These are phyloP conservation scores for Sphaerophoria taeniata DNA, from an alignment of 2,888 invertebrate genomes.

Conservation along the genomic window DNA sequence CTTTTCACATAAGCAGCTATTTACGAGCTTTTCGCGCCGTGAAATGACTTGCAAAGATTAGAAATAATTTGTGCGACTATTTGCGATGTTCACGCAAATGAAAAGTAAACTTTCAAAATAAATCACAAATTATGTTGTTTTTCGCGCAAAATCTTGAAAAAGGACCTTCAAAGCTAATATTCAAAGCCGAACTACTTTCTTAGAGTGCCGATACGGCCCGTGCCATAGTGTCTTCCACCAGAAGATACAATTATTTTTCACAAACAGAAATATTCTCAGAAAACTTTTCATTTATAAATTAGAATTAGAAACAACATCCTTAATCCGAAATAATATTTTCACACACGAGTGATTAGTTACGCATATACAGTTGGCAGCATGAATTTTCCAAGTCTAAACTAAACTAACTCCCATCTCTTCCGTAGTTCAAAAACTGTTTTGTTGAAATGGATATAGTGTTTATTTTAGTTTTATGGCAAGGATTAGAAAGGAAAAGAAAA, in stretches of 20 bases:
- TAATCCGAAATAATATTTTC: conserved; percentile 74
- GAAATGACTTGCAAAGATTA: too few species aligned
- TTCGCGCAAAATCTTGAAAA: not conserved
- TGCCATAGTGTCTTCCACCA: not conserved
- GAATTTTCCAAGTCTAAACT: conserved; percentile 42
- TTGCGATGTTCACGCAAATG: conserved; percentile 52
- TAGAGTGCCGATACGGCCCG: not conserved
- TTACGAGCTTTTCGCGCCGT: too few species aligned
- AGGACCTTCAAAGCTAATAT: conserved; percentile 13
- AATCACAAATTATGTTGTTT: conserved; percentile 51
- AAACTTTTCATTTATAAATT: conserved; percentile 15
- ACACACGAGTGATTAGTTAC: conserved; percentile 74
- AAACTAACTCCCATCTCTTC: not conserved
- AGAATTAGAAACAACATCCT: conserved; percentile 38
- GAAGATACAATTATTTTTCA: conserved; percentile 48
- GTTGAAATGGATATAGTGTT: conserved; percentile 61
- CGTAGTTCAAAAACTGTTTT: conserved; percentile 42
- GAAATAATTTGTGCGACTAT: conserved; percentile 25
- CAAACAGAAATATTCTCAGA: conserved; percentile 20
- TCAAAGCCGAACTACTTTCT: not conserved
- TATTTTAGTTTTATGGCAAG: conserved; percentile 59
- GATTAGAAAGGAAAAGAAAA: conserved; percentile 62
- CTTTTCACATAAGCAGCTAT: too few species aligned
- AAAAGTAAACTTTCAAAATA: conserved; percentile 72
- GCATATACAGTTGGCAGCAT: conserved; percentile 38